Base-by-base conservation (phyloP, 2,888 invertebrate species). In the Drosophila anomelani region DNA sequence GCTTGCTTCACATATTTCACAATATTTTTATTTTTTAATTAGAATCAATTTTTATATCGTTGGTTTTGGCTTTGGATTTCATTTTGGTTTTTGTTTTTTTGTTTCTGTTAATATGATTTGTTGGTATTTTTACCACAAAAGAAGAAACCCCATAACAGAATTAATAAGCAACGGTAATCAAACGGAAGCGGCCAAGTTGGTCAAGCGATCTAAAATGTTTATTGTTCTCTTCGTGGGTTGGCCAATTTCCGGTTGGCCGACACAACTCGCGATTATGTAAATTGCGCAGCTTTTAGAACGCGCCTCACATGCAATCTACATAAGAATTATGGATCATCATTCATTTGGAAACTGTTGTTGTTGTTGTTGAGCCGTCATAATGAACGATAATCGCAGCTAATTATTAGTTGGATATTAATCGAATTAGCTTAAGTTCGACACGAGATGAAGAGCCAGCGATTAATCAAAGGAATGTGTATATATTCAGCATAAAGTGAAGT, bases 211-310 rank as follows among this genome's bases (percentile, higher is more conserved):
- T 41, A 36, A 41, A 49, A 47, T 49, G 47, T 39, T 75, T 76
- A 55, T 56, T 66, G 60, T 57, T 44, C n/a, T 62, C 57, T n/a
- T 68, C 57, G 62, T 67, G 61, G 54, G 70, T 82, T 79, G 47
- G 56, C 54, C 51, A 83, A 88, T 88, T 83, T 83, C 83, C 88
- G 72, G 86, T 79, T 88, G 73, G 13, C 55, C 58, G 32, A 43
- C 46, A 43, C 46, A 43, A 41, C 20, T 8, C 41, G n/a, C 44
- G 68, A 68, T 67, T 74, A 74, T 74, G 76, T 68, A 74, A 74
- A 74, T 74, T 75, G 58, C 15, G 17, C 38, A 15, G 51, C 29
- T 15, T 51, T 59, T 39, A 51, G 67, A 75, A 73, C 23, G 67
- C 54, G 55, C 43, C 38, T n/a, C 46, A 58, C 32, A 46, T 41